Evolutionary conservation across 2,888 invertebrate genomes (phyloP).

Genomic region (Drosophila koepferae): DNA sequence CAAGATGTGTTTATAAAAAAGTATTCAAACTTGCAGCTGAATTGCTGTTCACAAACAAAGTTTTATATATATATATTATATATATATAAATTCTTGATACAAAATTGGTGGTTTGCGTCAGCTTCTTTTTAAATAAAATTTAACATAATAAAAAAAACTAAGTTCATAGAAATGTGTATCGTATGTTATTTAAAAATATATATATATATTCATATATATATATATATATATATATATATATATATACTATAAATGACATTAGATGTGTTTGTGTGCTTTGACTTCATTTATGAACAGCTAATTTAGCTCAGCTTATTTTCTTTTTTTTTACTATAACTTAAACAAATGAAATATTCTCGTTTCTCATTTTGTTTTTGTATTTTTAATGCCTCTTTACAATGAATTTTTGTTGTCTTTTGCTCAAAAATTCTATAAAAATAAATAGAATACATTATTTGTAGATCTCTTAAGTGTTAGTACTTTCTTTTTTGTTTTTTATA

Average conservation of each 20-base stretch:
- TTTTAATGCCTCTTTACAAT: slow-evolving; percentile 73
- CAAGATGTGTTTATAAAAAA: background rate
- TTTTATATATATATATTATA: background rate
- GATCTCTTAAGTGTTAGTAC: slow-evolving; percentile 16
- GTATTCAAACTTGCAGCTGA: slow-evolving; percentile 8
- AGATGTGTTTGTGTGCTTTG: slow-evolving; percentile 44
- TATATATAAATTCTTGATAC: background rate
- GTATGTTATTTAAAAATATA: slow-evolving; percentile 17
- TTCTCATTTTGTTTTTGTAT: slow-evolving; percentile 3
- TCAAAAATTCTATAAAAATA: slow-evolving; percentile 49
- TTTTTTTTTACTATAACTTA: slow-evolving; percentile 14
- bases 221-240: background rate
- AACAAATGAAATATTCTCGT: slow-evolving; percentile 26
- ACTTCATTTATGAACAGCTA: slow-evolving; percentile 81
- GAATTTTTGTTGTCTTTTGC: slow-evolving; percentile 27
- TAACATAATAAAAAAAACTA: slow-evolving; percentile 1
- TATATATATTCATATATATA: slow-evolving; percentile 3
- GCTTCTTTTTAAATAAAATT: slow-evolving; percentile 12
- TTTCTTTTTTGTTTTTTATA: too few species aligned
- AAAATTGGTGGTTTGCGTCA: slow-evolving; percentile 44
- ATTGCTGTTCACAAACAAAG: slow-evolving; percentile 76
- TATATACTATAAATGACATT: slow-evolving; percentile 31
- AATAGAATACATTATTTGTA: slow-evolving; percentile 40
- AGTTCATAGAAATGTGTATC: slow-evolving; percentile 8
- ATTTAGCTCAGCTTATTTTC: slow-evolving; percentile 24